Conservation (phyloP, 2,113 vertebrate genomes). For the Danio rerio region DNA sequence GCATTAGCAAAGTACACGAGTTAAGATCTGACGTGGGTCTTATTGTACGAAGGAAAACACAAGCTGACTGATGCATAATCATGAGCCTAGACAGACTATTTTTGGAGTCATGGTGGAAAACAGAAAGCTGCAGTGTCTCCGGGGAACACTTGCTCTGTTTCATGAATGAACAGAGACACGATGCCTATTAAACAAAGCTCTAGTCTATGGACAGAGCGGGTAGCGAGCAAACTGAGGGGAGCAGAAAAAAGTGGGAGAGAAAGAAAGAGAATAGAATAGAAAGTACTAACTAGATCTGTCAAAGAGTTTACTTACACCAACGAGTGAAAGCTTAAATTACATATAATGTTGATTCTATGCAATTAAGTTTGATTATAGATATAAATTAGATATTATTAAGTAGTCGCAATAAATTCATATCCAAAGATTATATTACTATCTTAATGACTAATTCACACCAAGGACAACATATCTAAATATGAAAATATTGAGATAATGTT, state of each 20-base stretch:
- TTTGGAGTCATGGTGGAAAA: slow-evolving; percentile 25
- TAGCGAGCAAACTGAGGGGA: slow-evolving; percentile 19
- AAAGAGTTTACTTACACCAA: neutral
- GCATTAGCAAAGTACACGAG: neutral
- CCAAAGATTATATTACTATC: no score
- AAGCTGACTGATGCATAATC: slow-evolving; percentile 32
- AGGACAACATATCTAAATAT: no score
- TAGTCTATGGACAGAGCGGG: slow-evolving; percentile 56
- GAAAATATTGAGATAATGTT: no score
- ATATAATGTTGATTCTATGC: neutral
- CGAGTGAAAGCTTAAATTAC: neutral
- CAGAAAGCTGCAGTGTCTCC: slow-evolving; percentile 26
- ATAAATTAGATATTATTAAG: no score
- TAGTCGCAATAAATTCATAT: no score
- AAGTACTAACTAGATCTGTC: neutral
- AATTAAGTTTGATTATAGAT: no score
- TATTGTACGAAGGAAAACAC: slow-evolving; percentile 1
- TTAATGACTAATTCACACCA: no score
- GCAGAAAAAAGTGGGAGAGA: slow-evolving; percentile 48
- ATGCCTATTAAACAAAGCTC: slow-evolving; percentile 34
- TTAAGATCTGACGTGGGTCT: neutral
- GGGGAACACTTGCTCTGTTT: slow-evolving; percentile 31
- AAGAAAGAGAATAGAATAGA: slow-evolving; percentile 55
- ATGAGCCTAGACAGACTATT: slow-evolving; percentile 31
- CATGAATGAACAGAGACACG: slow-evolving; percentile 37